Evolutionary conservation across 2,888 invertebrate genomes (phyloP).

Genomic region (Gandaritis pyraliata): DNA sequence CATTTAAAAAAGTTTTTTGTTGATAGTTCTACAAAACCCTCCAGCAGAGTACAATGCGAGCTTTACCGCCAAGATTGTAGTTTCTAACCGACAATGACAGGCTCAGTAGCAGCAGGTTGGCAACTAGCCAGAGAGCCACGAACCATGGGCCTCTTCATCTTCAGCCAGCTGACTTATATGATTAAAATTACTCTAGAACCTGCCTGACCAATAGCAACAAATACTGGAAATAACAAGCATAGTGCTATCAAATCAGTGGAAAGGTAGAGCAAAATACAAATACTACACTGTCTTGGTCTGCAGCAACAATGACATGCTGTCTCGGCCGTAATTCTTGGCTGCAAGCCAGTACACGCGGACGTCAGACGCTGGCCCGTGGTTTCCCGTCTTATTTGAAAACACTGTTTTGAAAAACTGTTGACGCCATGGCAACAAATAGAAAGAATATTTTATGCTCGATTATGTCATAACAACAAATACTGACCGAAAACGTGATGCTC

Average conservation of each 20-base stretch:
- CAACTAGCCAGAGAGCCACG: constrained; percentile 61
- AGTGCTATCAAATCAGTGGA: not conserved
- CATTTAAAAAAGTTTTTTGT: too few relatives aligned
- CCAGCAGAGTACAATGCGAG: constrained; percentile 45
- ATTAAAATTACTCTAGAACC: not conserved
- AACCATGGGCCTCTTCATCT: not conserved
- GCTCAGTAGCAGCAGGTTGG: constrained; percentile 56
- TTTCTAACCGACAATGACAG: constrained; percentile 64
- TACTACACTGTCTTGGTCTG: constrained; percentile 40
- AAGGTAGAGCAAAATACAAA: constrained; percentile 45
- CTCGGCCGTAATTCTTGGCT: constrained; percentile 57
- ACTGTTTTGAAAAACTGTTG: constrained; percentile 51
- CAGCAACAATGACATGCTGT: constrained; percentile 66
- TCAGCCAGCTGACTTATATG: not conserved
- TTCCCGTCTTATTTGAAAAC: constrained; percentile 40
- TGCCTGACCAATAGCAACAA: not conserved
- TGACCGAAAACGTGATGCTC: too few relatives aligned
- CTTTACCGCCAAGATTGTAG: constrained; percentile 50
- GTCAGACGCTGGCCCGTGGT: constrained; percentile 29
- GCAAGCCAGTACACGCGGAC: constrained; percentile 62
- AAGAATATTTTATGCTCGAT: not conserved
- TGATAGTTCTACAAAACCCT: too few relatives aligned
- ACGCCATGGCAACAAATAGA: constrained; percentile 50
- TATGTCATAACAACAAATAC: not conserved
- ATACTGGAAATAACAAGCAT: not conserved